Percentiles rank a stretch among this genome's conserved stretches.
phyloP scores from a whole-genome alignment of 2,113 vertebrate species.

The Entosphenus tridentatus region DNA sequence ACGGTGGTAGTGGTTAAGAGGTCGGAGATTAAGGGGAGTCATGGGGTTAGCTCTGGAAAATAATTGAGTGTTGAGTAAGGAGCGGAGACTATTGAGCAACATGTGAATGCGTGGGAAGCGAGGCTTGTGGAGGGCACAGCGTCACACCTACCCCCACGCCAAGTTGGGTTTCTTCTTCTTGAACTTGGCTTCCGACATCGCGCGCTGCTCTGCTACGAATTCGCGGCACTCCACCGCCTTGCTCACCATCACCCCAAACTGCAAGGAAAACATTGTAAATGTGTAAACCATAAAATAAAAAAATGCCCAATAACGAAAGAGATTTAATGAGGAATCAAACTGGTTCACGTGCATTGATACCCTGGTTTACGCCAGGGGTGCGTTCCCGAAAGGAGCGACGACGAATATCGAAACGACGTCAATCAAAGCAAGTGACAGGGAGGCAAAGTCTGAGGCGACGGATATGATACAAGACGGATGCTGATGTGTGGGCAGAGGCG shows the following conservation, averaged over 20 bases:
- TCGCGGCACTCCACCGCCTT: slow-evolving; percentile 4
- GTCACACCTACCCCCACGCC: background rate
- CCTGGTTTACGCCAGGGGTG: background rate
- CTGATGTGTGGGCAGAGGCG: no score
- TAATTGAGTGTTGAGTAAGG: background rate
- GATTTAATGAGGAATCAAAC: background rate
- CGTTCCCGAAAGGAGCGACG: background rate
- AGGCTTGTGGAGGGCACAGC: background rate
- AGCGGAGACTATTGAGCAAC: background rate
- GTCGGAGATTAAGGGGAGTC: background rate
- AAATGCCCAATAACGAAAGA: background rate
- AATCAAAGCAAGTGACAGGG: background rate
- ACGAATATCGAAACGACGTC: background rate
- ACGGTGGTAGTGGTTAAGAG: no score
- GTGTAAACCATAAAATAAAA: background rate
- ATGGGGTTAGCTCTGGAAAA: background rate
- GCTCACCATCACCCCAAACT: slow-evolving; percentile 5
- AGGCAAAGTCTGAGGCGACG: background rate
- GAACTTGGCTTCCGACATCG: background rate
- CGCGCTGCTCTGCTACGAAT: background rate
- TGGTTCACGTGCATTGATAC: background rate
- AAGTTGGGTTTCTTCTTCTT: background rate
- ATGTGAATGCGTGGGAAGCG: background rate
- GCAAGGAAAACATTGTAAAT: background rate
- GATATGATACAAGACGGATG: no score